phyloP scores from a whole-genome alignment of 2,113 vertebrate species.

The Cichladusa arquata region DNA sequence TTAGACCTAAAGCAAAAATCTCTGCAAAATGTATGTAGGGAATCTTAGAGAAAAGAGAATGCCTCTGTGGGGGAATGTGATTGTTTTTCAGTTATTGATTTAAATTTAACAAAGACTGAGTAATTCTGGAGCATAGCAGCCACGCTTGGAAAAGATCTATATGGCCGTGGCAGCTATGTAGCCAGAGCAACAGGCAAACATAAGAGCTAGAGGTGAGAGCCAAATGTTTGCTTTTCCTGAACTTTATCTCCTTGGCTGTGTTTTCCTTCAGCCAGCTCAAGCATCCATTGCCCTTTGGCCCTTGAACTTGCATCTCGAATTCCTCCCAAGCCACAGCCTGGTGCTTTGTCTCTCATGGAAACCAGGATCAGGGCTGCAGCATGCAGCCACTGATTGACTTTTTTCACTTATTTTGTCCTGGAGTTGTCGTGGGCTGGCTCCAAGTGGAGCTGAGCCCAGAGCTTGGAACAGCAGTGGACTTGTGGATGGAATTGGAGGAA shows the following conservation, averaged over 20 bases:
- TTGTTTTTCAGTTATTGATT: background rate
- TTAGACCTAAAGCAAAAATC: background rate
- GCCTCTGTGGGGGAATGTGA: background rate
- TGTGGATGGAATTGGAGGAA: background rate
- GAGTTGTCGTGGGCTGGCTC: background rate
- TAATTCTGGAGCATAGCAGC: background rate
- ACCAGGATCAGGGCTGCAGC: background rate
- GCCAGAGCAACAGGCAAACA: constrained; percentile 17
- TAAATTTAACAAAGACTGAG: background rate
- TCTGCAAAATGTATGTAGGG: background rate
- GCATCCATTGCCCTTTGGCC: constrained; percentile 30
- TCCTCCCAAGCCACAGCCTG: constrained; percentile 8
- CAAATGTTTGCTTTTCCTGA: constrained; percentile 42
- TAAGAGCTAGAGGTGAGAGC: background rate
- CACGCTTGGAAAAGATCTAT: background rate
- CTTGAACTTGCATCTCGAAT: constrained; percentile 17
- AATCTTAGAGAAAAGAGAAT: background rate
- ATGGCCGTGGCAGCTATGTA: background rate
- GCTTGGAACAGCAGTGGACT: background rate
- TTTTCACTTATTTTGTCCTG: constrained; percentile 34
- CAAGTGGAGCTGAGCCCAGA: constrained; percentile 52
- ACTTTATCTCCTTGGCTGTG: background rate
- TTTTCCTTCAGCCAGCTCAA: constrained; percentile 22
- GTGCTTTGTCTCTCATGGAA: constrained; percentile 3
- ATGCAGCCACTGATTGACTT: constrained; percentile 9